Evolutionary conservation across 2,797 vertebrate genomes (phyloP).

Genomic region (Bufotes viridis): DNA sequence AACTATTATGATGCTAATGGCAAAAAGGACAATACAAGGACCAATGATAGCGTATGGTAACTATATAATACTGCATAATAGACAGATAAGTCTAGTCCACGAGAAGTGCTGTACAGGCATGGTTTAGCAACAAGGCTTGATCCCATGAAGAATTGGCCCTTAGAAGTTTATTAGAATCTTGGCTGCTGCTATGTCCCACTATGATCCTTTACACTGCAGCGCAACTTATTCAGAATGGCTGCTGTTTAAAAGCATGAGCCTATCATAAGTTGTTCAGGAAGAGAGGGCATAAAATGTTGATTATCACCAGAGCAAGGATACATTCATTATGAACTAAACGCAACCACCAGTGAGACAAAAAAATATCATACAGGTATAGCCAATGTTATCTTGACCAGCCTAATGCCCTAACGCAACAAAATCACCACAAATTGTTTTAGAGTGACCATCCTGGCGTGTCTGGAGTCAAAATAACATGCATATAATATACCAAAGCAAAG

Average conservation of each 20-base stretch:
- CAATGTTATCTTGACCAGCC: too few relatives aligned
- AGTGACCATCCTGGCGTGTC: too few relatives aligned
- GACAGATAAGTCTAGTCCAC: not conserved
- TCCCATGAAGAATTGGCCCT: not conserved
- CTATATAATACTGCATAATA: constrained; percentile 51
- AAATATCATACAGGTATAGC: too few relatives aligned
- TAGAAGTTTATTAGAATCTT: not conserved
- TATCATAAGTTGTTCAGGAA: not conserved
- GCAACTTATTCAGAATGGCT: not conserved
- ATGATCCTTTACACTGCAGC: not conserved
- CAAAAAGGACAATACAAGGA: constrained; percentile 57
- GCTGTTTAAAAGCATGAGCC: too few relatives aligned
- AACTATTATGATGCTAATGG: constrained; percentile 75
- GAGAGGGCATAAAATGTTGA: not conserved
- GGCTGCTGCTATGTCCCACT: not conserved
- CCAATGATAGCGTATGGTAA: constrained; percentile 87
- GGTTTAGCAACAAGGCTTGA: not conserved
- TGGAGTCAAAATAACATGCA: too few relatives aligned
- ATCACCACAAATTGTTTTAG: too few relatives aligned
- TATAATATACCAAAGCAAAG: too few relatives aligned
- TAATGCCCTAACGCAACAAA: too few relatives aligned
- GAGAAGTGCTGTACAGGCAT: not conserved
- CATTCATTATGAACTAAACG: too few relatives aligned
- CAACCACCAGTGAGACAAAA: too few relatives aligned
- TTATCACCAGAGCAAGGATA: too few relatives aligned